Conservation (phyloP, 2,797 vertebrate species). For the Urocyon cinereoargenteus region DNA sequence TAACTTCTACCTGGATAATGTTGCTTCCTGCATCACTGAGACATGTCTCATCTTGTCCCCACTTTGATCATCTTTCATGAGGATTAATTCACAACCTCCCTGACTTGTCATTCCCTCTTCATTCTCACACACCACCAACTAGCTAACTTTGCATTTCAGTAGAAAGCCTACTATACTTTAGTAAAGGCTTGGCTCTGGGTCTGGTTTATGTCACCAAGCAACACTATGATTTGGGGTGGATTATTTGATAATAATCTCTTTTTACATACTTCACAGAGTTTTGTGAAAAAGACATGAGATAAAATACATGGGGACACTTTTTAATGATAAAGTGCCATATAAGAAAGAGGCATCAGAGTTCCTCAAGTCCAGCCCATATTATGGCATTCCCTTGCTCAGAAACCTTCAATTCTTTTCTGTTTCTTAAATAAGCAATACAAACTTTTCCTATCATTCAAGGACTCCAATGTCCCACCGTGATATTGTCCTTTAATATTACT, state of each 20-base stretch:
- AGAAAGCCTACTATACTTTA: not conserved
- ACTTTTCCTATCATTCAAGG: not conserved
- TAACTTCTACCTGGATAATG: not conserved
- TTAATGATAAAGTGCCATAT: not conserved
- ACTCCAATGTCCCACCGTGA: not conserved
- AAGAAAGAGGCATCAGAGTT: not conserved
- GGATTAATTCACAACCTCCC: not conserved
- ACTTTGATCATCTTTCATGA: not conserved
- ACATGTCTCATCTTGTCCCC: not conserved
- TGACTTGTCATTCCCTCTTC: not conserved
- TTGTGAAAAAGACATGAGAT: not conserved
- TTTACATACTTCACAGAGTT: not conserved
- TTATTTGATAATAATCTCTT: not conserved
- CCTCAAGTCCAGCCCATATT: not conserved
- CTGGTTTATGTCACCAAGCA: not conserved
- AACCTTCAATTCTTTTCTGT: not conserved
- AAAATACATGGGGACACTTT: not conserved
- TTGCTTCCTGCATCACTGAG: not conserved
- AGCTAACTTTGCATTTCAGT: not conserved
- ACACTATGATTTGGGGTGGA: not conserved
- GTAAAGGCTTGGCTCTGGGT: not conserved
- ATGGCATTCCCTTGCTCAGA: not conserved
- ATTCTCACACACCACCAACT: not conserved
- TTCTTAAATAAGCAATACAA: not conserved
- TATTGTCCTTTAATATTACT: not conserved